Conservation (phyloP, 1,140 invertebrate genomes). For the Drosophila virilis region DNA sequence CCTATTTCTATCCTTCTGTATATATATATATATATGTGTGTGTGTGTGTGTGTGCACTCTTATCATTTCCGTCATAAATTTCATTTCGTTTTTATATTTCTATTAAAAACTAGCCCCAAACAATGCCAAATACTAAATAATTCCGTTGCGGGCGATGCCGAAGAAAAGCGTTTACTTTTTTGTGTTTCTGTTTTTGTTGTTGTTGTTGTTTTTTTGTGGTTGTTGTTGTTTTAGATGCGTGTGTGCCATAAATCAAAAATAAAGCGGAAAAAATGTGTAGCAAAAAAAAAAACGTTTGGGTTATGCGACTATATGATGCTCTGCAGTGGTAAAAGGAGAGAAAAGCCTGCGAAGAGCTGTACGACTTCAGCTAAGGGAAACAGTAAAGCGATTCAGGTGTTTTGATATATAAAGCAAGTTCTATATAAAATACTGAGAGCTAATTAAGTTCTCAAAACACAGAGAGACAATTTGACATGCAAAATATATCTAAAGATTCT, state of each 20-base stretch:
- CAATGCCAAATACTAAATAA: constrained; percentile 32
- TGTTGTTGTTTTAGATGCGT: constrained; percentile 31
- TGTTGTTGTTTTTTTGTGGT: constrained; percentile 4
- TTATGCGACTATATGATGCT: constrained; percentile 21
- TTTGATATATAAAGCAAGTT: too few species aligned
- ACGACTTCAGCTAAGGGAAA: too few species aligned
- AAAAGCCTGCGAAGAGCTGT: background rate
- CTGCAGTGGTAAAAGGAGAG: background rate
- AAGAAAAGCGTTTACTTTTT: constrained; percentile 26
- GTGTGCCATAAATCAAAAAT: constrained; percentile 71
- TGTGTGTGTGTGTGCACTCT: constrained; percentile 48
- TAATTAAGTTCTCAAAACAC: too few species aligned
- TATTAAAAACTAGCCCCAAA: constrained; percentile 75
- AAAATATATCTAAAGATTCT: too few species aligned
- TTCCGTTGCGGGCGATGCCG: background rate
- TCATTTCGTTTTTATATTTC: constrained; percentile 79
- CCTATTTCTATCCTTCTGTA: background rate
- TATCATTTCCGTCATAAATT: constrained; percentile 84
- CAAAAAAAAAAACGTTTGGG: background rate
- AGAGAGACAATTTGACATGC: too few species aligned
- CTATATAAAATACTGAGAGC: too few species aligned
- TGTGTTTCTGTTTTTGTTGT: background rate
- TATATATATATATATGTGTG: constrained; percentile 1
- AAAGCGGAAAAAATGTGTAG: constrained; percentile 24
- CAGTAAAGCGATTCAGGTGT: too few species aligned